Conservation (phyloP, 2,113 vertebrate genomes). For the Neolamprologus kungweensis region DNA sequence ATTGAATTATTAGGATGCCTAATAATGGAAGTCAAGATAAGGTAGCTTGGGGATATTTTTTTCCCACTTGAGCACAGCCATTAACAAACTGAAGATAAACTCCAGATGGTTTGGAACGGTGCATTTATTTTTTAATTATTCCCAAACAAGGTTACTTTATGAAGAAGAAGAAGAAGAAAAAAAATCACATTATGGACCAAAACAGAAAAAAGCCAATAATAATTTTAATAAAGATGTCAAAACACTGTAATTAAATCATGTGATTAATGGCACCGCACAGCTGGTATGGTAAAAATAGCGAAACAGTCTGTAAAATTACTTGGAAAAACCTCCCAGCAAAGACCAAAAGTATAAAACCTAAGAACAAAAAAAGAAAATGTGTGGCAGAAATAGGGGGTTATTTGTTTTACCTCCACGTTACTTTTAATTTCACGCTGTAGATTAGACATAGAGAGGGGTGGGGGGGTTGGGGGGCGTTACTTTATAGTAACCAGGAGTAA, state of each 20-base stretch:
- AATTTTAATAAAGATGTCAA: background rate
- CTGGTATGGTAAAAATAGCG: background rate
- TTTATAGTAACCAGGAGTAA: background rate
- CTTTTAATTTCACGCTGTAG: background rate
- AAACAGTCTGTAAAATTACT: background rate
- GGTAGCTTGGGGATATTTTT: conserved; percentile 16
- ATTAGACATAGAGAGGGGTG: background rate
- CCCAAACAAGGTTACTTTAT: background rate
- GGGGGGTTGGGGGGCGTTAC: fast-evolving
- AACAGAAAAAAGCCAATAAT: background rate
- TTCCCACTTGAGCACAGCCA: background rate
- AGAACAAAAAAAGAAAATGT: background rate
- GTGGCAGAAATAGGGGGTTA: background rate
- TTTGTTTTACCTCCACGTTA: background rate
- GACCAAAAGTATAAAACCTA: background rate
- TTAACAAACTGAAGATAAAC: background rate
- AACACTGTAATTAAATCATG: background rate
- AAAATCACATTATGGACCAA: background rate
- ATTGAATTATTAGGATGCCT: conserved; percentile 2
- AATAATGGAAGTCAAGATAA: background rate
- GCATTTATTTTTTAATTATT: background rate
- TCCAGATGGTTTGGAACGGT: conserved; percentile 2
- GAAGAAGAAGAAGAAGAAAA: background rate
- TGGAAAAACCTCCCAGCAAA: background rate
- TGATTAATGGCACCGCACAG: background rate